Conservation (phyloP, 2,888 invertebrate genomes). For the Corythucha ciliata region DNA sequence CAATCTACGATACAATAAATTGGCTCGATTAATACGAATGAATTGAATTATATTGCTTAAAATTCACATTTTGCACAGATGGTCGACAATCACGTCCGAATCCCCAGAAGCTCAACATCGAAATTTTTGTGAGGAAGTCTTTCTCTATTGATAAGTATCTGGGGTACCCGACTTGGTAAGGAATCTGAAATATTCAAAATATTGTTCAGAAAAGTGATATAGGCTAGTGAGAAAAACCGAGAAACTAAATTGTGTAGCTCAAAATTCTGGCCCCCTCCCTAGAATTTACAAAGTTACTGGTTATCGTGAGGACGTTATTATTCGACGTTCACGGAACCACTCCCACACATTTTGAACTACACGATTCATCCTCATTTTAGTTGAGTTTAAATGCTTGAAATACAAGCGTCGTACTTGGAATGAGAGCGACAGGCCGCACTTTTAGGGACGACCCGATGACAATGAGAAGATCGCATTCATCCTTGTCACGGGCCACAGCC, state of each 20-base stretch:
- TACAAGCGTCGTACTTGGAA: too few species aligned
- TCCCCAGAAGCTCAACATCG: constrained; percentile 79
- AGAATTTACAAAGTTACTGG: too few species aligned
- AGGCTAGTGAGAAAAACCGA: too few species aligned
- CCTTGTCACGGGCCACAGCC: constrained; percentile 72
- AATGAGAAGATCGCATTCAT: constrained; percentile 72
- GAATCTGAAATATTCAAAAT: constrained; percentile 49
- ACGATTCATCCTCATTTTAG: too few species aligned
- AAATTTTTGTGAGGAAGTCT: constrained; percentile 68
- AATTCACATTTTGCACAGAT: constrained; percentile 59
- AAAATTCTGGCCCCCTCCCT: too few species aligned
- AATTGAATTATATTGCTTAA: constrained; percentile 5
- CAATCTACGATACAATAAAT: constrained; percentile 42
- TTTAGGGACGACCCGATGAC: constrained; percentile 86
- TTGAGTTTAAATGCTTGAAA: too few species aligned
- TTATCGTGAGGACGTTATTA: too few species aligned
- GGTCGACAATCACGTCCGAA: constrained; percentile 70
- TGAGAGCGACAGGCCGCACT: constrained; percentile 80
- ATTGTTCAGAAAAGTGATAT: too few species aligned
- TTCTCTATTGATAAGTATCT: constrained; percentile 82
- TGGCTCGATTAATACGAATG: not conserved
- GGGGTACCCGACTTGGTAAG: constrained; percentile 67
- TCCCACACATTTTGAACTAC: too few species aligned
- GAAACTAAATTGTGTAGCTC: too few species aligned
- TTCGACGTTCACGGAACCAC: too few species aligned